Base-by-base conservation (phyloP, 2,797 vertebrate species). In the Melanogrammus aeglefinus region DNA sequence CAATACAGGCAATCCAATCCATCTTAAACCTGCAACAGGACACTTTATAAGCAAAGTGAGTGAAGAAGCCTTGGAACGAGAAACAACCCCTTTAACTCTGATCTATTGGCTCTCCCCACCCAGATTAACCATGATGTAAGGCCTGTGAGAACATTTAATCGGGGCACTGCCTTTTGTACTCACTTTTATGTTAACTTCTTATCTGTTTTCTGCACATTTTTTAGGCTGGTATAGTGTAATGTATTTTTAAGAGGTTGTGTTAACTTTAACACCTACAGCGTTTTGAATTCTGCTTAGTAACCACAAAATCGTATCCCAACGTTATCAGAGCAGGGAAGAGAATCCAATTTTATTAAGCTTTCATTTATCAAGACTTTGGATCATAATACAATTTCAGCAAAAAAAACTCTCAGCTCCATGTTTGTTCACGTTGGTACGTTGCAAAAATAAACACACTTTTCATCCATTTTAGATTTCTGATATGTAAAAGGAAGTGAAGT, bases 21-120 rank as follows among this genome's bases (percentile, higher is more conserved):
- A 63, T 63, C 57, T 24, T 24, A 24, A 63, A 63, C 57, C 57
- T n/a, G 21, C 21, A 63, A 63, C 21, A 73, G 76, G 57, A 75
- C 57, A 73, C 31, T 82, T 83, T 31, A 39, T 75, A 73, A 78
- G 44, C 39, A 75, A 31, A 74, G 35, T 24, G 77, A 51, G 21
- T 33, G 78, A 74, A 38, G 14, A 63, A 1, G 21, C 9, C 9
- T 78, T 69, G 70, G 79, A 79, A 82, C 76, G 47, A 73, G 74
- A 77, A 87, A 80, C 78, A 76, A 73, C 77, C 72, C 51, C 72
- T 47, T 81, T 33, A 80, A 81, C 63, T 78, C 76, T 79, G 36
- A 70, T 80, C 24, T 80, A 82, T 24, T 81, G 71, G 80, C 77
- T 27, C 63, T 12, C n/a, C 29, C 24, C 24, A 13, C 27, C 24